Conservation (phyloP, 2,797 vertebrate species). For the Poecilia picta region DNA sequence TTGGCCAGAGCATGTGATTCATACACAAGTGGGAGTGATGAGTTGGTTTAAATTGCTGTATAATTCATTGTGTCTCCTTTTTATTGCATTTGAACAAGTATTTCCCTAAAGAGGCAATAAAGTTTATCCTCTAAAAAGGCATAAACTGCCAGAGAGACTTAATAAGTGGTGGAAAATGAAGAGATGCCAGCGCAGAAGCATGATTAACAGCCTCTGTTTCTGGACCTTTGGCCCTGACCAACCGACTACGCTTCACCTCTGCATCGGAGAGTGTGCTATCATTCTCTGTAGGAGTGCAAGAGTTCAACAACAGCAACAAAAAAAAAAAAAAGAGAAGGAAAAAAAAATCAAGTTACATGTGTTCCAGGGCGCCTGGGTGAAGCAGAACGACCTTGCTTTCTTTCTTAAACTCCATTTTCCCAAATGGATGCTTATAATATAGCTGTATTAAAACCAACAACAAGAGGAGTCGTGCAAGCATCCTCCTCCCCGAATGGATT, state of each 20-base stretch:
- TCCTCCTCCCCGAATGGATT: slow-evolving; percentile 1
- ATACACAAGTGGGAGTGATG: slow-evolving; percentile 44
- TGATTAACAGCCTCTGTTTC: slow-evolving; percentile 45
- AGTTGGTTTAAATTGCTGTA: slow-evolving; percentile 40
- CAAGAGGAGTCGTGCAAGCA: neutral
- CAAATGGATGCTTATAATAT: slow-evolving; percentile 21
- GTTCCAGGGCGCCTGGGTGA: slow-evolving; percentile 28
- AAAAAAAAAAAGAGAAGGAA: neutral
- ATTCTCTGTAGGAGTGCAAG: slow-evolving; percentile 16
- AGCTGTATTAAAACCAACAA: slow-evolving; percentile 12
- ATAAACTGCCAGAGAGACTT: slow-evolving; percentile 43
- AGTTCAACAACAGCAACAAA: slow-evolving; percentile 18
- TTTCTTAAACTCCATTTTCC: slow-evolving; percentile 28
- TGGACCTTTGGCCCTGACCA: slow-evolving; percentile 39
- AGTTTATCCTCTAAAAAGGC: slow-evolving; percentile 57
- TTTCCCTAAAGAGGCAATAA: slow-evolving; percentile 53
- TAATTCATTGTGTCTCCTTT: slow-evolving; percentile 58
- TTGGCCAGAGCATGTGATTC: slow-evolving; percentile 30
- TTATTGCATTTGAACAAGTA: slow-evolving; percentile 56
- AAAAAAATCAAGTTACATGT: slow-evolving; percentile 25
- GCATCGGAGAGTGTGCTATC: slow-evolving; percentile 7
- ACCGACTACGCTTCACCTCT: slow-evolving; percentile 5
- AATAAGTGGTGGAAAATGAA: slow-evolving; percentile 58
- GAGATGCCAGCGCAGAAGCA: slow-evolving; percentile 30
- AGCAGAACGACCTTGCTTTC: slow-evolving; percentile 41